These are phyloP conservation scores for Larimichthys polyactis DNA, from an alignment of 2,113 vertebrate genomes.

Conservation along the genomic window DNA sequence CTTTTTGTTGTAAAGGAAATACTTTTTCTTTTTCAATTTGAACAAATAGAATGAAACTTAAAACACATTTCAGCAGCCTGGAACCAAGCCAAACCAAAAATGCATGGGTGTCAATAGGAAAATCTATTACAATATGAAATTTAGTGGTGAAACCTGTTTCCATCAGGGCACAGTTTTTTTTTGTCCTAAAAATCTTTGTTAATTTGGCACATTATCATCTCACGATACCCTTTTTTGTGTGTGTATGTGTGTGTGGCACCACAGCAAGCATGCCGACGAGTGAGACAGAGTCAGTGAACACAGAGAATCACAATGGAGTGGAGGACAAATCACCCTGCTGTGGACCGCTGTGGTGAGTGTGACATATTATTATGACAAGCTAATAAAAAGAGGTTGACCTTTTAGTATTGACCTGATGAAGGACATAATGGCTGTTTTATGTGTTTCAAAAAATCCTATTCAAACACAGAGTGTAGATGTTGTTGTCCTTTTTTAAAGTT, in stretches of 20 bases:
- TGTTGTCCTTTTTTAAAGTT: conserved; percentile 37
- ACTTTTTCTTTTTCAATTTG: not conserved
- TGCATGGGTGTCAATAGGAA: conserved; percentile 36
- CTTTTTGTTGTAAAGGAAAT: not conserved
- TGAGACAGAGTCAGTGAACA: conserved; percentile 95
- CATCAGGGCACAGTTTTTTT: not conserved
- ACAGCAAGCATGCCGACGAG: conserved; percentile 95
- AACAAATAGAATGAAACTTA: not conserved
- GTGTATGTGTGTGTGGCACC: conserved; percentile 50
- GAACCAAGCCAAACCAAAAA: conserved; percentile 54
- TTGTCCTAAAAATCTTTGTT: not conserved
- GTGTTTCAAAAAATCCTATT: not conserved
- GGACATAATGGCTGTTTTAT: not conserved
- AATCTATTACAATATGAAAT: not conserved
- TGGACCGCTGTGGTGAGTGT: conserved; percentile 91
- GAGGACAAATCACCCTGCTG: conserved; percentile 89
- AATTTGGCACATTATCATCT: not conserved
- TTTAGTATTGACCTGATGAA: not conserved
- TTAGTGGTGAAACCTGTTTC: not conserved
- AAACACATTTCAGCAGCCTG: not conserved
- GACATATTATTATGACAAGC: not conserved
- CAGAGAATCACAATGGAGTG: conserved; percentile 90
- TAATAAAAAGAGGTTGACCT: not conserved
- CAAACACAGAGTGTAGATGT: not conserved
- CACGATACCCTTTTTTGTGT: not conserved